These are phyloP conservation scores for Narcine bancroftii DNA, from an alignment of 2,113 vertebrate species.

Conservation along the genomic window DNA sequence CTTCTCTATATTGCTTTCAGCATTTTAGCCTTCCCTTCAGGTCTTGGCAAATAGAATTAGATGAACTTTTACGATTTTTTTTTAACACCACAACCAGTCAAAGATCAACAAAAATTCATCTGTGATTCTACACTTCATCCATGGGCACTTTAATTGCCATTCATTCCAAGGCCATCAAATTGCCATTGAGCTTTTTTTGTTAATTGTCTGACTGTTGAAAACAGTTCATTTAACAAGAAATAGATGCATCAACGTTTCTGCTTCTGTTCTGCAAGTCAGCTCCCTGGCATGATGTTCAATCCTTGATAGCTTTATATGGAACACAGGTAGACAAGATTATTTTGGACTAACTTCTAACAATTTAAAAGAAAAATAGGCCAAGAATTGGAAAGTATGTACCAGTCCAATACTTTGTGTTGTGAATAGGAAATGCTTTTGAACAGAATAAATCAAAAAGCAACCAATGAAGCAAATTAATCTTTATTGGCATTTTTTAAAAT, in stretches of 20 bases:
- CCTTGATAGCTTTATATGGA: neutral
- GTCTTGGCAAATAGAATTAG: neutral
- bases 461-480: neutral
- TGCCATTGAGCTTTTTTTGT: too few relatives aligned
- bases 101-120: neutral
- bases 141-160: neutral
- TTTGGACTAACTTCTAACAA: neutral
- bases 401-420: neutral
- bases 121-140: neutral
- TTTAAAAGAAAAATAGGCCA: neutral
- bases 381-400: neutral
- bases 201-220: neutral
- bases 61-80: neutral
- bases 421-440: neutral
- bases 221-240: neutral
- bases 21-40: neutral
- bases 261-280: neutral
- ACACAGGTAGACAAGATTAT: too few relatives aligned
- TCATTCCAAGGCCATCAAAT: neutral
- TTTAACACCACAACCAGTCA: neutral
- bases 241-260: neutral
- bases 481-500: slow-evolving; percentile 19
- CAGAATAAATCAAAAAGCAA: neutral
- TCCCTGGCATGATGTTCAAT: neutral
- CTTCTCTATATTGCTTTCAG: neutral